Percentiles rank a stretch among this genome's conserved stretches.
These are phyloP conservation scores for Synanthedon tipuliformis DNA, from an alignment of 2,888 invertebrate genomes.

Conservation along the genomic window DNA sequence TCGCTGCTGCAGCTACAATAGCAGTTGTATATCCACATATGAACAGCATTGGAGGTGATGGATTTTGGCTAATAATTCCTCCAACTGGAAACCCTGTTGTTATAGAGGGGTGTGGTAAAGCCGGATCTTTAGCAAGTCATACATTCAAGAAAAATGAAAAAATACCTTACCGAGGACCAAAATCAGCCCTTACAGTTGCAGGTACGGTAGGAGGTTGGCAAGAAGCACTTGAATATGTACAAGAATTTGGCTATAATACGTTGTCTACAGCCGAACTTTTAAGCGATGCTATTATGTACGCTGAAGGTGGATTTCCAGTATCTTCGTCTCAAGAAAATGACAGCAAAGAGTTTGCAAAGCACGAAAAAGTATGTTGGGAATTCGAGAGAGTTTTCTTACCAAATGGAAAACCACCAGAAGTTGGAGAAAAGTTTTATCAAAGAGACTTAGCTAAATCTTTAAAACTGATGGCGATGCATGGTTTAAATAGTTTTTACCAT, in stretches of 20 bases:
- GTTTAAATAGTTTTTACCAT: conserved; percentile 45
- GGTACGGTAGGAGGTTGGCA: conserved; percentile 57
- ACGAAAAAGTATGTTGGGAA: conserved; percentile 12
- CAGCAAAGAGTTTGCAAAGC: conserved; percentile 9
- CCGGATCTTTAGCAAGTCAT: conserved; percentile 42
- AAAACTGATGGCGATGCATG: conserved; percentile 32
- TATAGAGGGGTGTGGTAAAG: conserved; percentile 53
- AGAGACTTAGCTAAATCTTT: conserved; percentile 41
- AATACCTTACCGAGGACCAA: conserved; percentile 43
- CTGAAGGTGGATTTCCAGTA: conserved; percentile 45
- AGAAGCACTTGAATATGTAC: conserved; percentile 47
- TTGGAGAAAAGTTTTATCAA: conserved; percentile 39
- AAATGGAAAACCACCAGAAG: conserved; percentile 26
- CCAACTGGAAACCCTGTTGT: conserved; percentile 44
- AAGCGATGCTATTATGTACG: conserved; percentile 47
- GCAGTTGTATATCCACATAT: conserved; percentile 56
- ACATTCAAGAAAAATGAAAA: conserved; percentile 28
- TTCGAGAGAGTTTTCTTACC: conserved; percentile 32
- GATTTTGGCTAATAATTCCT: conserved; percentile 55
- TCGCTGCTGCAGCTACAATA: conserved; percentile 54
- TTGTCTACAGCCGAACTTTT: conserved; percentile 33
- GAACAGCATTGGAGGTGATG: conserved; percentile 56
- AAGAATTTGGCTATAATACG: conserved; percentile 44
- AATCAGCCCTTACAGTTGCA: conserved; percentile 47
- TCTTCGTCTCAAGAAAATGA: conserved; percentile 22